These are phyloP conservation scores for Epinotia demarniana DNA, from an alignment of 2,888 invertebrate species.

Conservation along the genomic window DNA sequence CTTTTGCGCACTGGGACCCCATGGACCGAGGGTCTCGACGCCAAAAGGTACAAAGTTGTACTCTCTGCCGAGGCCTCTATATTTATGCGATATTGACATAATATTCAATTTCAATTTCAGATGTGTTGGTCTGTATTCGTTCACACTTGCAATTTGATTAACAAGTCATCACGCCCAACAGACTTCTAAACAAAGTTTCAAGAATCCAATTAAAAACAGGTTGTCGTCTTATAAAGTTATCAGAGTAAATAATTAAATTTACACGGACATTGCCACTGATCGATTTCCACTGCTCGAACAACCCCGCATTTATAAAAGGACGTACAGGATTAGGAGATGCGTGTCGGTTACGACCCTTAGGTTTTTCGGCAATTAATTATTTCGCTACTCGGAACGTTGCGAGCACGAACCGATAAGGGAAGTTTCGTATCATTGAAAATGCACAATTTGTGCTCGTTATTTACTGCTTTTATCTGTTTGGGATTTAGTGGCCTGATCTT, in stretches of 20 bases:
- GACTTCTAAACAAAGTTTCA: neutral
- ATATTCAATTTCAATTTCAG: too few species aligned
- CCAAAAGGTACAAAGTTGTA: too few species aligned
- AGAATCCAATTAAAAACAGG: conserved; percentile 1
- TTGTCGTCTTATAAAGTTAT: neutral
- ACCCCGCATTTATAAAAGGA: neutral
- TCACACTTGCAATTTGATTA: neutral
- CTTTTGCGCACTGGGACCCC: too few species aligned
- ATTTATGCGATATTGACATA: too few species aligned
- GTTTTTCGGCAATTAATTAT: conserved; percentile 8
- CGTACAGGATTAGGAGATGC: neutral
- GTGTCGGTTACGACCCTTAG: neutral
- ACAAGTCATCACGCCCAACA: neutral
- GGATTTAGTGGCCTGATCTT: conserved; percentile 19
- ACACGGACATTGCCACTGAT: neutral
- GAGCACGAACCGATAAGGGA: conserved; percentile 16
- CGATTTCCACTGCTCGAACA: neutral
- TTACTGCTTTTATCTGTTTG: conserved; percentile 13
- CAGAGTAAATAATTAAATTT: conserved; percentile 6
- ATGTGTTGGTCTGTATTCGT: neutral
- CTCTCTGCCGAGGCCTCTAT: too few species aligned
- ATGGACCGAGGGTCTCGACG: too few species aligned
- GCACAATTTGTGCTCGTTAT: conserved; percentile 23
- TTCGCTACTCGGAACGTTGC: conserved; percentile 7
- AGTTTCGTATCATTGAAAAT: conserved; percentile 29